Evolutionary conservation across 2,113 vertebrate genomes (phyloP), one percentile per base, ranked within the genome.

Genomic region (Daphoenositta chrysoptera): DNA sequence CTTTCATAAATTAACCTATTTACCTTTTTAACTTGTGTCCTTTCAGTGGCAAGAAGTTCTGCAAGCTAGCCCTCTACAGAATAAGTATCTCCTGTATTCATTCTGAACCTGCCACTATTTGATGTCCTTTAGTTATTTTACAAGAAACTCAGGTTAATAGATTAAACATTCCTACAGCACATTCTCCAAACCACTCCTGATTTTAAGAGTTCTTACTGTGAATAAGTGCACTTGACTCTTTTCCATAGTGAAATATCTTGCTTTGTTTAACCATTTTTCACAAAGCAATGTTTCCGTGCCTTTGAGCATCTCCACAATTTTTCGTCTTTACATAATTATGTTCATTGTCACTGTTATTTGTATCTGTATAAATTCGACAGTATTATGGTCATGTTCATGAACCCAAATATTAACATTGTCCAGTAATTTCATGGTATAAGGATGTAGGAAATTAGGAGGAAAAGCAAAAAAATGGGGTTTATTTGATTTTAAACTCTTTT

Each of bases 381-480:
- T 33, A 71, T 26, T 60, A 40, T 20, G 9, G n/a, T 48, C 30
- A 39, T 24, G 33, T 60, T 77, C 13, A 80, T 27, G 17, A 89
- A 72, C 9, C 47, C 6, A 77, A 76, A 76, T 44, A 45, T 54
- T 68, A 80, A 35, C 10, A 73, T 33, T 44, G 7, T 19, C 14
- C 15, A 50, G 20, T 7, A 68, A n/a, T 15, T 47, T 75, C 6
- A 53, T 58, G 7, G 13, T 50, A 64, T 60, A 64, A 68, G 8
- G 8, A 51, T n/a, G 15, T 48, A 82, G 9, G 7, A 92, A 85
- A 83, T 61, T 61, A n/a, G n/a, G n/a, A n/a, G n/a, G n/a, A n/a
- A n/a, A n/a, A 90, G 19, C 0, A n/a, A 48, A 89, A 88, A 39
- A 33, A 6, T 0, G 0, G 0, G 0, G 2, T 9, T 14, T 47